Conservation (phyloP, 1,140 invertebrate genomes). For the Cotesia vestalis region DNA sequence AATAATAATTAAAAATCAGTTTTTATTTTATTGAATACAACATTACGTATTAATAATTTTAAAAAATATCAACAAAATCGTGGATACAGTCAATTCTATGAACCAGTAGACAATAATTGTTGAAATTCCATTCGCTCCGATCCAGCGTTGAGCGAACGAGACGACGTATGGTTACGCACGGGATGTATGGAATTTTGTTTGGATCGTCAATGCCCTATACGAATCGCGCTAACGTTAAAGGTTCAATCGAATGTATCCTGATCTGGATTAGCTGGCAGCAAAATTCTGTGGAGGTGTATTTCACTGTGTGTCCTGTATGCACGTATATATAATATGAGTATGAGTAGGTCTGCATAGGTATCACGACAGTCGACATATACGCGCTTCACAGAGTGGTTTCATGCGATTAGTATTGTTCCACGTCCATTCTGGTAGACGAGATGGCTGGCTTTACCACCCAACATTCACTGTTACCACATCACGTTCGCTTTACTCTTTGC, state of each 20-base stretch:
- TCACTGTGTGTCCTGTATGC: background rate
- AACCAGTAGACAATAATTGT: constrained; percentile 13
- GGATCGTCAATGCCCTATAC: background rate
- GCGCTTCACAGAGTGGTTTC: constrained; percentile 47
- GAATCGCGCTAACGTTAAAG: constrained; percentile 37
- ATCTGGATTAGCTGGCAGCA: constrained; percentile 41
- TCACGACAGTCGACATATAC: constrained; percentile 28
- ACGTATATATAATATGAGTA: background rate
- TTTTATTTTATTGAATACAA: no score
- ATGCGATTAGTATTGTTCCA: constrained; percentile 57
- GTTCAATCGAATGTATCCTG: constrained; percentile 42
- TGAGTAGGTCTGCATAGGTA: constrained; percentile 20
- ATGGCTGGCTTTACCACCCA: constrained; percentile 45
- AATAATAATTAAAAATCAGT: no score
- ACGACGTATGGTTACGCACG: background rate
- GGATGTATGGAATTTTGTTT: constrained; percentile 19
- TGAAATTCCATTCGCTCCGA: background rate
- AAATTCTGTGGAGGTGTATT: background rate
- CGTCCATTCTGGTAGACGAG: constrained; percentile 48
- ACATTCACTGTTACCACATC: constrained; percentile 36
- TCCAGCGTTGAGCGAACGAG: no score
- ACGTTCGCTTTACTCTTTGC: constrained; percentile 34
- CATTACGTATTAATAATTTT: no score
- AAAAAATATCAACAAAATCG: background rate
- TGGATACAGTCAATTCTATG: background rate